phyloP scores from a whole-genome alignment of 1,140 invertebrate genomes.

The Drosophila pseudoobscura region DNA sequence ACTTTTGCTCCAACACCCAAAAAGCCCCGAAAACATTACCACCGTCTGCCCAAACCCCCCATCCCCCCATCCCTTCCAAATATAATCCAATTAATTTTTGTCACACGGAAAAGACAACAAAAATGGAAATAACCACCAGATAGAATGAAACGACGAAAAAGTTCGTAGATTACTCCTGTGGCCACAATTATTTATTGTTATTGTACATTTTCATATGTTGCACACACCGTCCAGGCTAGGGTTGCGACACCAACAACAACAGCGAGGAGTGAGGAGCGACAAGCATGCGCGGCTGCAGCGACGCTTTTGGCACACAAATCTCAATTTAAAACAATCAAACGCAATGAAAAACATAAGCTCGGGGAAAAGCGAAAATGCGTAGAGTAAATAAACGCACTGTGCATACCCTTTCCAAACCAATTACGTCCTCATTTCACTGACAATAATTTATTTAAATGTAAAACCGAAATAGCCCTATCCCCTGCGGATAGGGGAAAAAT shows the following conservation, averaged over 20 bases:
- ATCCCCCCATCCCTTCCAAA: conserved; percentile 3
- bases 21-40: neutral
- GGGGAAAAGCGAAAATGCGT: conserved; percentile 35
- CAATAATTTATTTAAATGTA: too few relatives aligned
- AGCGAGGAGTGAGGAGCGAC: conserved; percentile 16
- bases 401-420: too few relatives aligned
- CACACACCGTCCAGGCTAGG: conserved; percentile 5
- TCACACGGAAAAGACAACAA: conserved; percentile 30
- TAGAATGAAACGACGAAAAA: conserved; percentile 29
- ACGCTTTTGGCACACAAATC: conserved; percentile 70
- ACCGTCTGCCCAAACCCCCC: neutral
- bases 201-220: conserved; percentile 37
- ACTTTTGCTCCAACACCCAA: conserved; percentile 33
- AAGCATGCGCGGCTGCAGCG: conserved; percentile 28
- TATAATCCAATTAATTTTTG: conserved; percentile 45
- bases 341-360: conserved; percentile 62
- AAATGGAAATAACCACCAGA: conserved; percentile 26
- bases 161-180: conserved; percentile 24
- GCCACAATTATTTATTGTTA: conserved; percentile 14
- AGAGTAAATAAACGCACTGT: neutral
- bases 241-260: conserved; percentile 7
- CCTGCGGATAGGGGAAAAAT: too few relatives aligned
- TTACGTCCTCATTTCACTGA: too few relatives aligned
- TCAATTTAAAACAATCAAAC: conserved; percentile 80
- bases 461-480: too few relatives aligned